Evolutionary conservation across 2,888 invertebrate species (phyloP), one percentile per base, ranked within the genome.

Genomic region (Trichogramma dendrolimi): DNA sequence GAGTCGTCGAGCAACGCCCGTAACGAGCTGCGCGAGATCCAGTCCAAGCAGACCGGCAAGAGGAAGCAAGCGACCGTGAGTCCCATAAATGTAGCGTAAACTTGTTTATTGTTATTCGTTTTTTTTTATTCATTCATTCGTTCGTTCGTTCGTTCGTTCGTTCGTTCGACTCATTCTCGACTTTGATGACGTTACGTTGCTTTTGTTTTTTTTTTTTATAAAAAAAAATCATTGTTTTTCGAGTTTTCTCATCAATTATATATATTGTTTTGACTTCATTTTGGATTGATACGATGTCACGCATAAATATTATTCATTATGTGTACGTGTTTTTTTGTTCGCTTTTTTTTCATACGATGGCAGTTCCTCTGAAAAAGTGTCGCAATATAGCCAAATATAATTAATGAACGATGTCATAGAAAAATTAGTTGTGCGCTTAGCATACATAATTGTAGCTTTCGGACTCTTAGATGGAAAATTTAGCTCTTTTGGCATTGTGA

Each of bases 21-120:
- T 68, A 89, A 89, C 72, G 90, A 91, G 73, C 78, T 90, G 52
- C 80, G 84, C 67, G 85, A 91, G 81, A 81, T 86, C 67, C 82
- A 84, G 63, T 82, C 84, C 48, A 80, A 80, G 59, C 80, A 78
- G 52, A 71, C 71, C 64, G 75, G 73, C 62, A 83, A 83, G 72
- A 84, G 84, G 73, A 84, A 84, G 71, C 83, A 83, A 76, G 83
- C 83, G 61, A 83, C 83, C 71, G 81, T 81, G 75, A 79, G 79
- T 79, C 73, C 72, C 52, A 74, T 73, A 74, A 76, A 77, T 75
- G 74, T 77, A 77, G 70, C 74, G 72, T 73, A 71, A 55, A 66
- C 62, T 68, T 70, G 59, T 68, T 67, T 68, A 68, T 64, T 67
- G 65, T 67, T 69, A 68, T 71, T 66, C 62, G 56, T 62, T 68